These are phyloP conservation scores for Rhingia rostrata DNA, from an alignment of 2,888 invertebrate genomes.

Conservation along the genomic window DNA sequence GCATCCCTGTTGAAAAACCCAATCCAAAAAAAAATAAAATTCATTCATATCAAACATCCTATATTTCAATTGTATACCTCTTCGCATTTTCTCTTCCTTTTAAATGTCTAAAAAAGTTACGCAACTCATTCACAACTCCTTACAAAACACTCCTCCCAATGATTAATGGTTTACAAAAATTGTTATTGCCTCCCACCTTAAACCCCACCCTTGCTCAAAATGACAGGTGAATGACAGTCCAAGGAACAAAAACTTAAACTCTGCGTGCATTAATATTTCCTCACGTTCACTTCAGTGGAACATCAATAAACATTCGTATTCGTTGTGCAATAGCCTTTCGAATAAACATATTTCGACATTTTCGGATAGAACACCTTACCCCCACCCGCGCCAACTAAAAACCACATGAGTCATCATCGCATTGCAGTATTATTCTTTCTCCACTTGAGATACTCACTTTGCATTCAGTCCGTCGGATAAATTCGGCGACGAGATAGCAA, in stretches of 20 bases:
- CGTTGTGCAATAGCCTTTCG: slow-evolving; percentile 27
- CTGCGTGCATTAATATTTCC: slow-evolving; percentile 28
- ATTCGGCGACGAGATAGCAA: slow-evolving; percentile 91
- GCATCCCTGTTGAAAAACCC: no score
- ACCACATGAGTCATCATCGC: slow-evolving; percentile 5
- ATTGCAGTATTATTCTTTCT: neutral
- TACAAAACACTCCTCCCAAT: no score
- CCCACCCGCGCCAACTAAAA: neutral
- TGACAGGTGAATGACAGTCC: neutral
- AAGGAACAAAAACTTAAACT: neutral
- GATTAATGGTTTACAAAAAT: neutral
- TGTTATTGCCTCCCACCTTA: neutral
- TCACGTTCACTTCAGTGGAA: slow-evolving; percentile 19
- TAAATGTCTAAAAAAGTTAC: no score
- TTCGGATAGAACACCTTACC: neutral
- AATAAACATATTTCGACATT: slow-evolving; percentile 7
- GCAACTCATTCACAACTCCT: no score
- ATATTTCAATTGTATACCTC: no score
- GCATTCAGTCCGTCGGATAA: slow-evolving; percentile 87
- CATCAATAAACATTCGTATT: slow-evolving; percentile 31
- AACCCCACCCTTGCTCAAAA: neutral
- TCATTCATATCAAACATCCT: no score
- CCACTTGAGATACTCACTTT: slow-evolving; percentile 82
- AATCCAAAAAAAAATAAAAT: no score
- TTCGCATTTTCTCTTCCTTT: no score